Base-by-base conservation (phyloP, 2,797 vertebrate genomes). In the Picus viridis region DNA sequence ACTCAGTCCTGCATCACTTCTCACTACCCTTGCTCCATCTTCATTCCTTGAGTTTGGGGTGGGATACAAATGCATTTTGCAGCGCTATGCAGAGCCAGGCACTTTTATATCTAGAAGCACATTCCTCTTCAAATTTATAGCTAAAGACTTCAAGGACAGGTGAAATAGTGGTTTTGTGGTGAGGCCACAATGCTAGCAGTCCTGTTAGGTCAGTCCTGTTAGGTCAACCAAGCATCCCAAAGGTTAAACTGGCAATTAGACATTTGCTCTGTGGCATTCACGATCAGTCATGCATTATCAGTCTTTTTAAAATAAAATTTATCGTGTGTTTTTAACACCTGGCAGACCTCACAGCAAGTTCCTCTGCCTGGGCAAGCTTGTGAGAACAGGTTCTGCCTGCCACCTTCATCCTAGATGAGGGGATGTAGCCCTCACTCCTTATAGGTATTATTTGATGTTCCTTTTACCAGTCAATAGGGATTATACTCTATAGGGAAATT, bases 1-100 rank as follows among this genome's bases (percentile, higher is more conserved):
- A 32, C 17, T 80, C 53, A 1, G 0, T 27, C n/a, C 62, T 39
- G 16, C 3, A 0, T 22, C 45, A 6, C 27, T 45, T 34, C 69
- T 82, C 29, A 11, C n/a, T 56, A 2, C 16, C n/a, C 47, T 58
- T 39, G 41, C 49, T 80, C 61, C 36, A 14, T 3, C 9, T 65
- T 49, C 49, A 12, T 34, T 73, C 77, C 57, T 65, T 43, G 16
- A 5, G n/a, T 8, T 18, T 22, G 30, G 14, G 5, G 6, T 75
- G 58, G 22, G 34, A 64, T 32, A 22, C 11, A 36, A 57, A 64
- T 8, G 10, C 30, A 14, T 51, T 23, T 6, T 12, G 54, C 49
- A 29, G 24, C 0, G 4, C 45, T 18, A 5, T 6, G 16, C 57
- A 72, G 34, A 79, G 64, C 56, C 22, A 9, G 41, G 26, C 6